These are phyloP conservation scores for Heliconius hermathena DNA, from an alignment of 1,140 invertebrate genomes.

Conservation along the genomic window DNA sequence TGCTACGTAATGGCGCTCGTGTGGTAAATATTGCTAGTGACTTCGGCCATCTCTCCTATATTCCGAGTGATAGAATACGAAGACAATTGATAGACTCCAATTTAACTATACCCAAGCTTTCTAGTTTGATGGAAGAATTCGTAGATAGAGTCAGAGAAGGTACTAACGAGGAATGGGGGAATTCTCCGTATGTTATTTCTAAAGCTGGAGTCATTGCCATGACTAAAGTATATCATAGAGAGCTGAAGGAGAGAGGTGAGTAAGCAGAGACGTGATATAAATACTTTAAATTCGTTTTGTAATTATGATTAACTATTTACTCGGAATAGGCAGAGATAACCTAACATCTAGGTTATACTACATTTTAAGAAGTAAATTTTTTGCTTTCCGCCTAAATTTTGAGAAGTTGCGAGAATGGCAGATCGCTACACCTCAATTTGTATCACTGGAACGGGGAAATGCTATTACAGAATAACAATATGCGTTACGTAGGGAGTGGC, in stretches of 20 bases:
- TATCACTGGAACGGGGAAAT: too few species aligned
- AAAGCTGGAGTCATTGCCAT: conserved; percentile 88
- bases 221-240: conserved; percentile 70
- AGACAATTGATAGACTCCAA: conserved; percentile 79
- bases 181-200: conserved; percentile 85
- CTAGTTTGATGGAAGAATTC: conserved; percentile 85
- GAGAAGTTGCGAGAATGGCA: too few species aligned
- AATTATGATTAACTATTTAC: too few species aligned
- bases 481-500: too few species aligned
- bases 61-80: conserved; percentile 80
- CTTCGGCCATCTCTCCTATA: conserved; percentile 82
- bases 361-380: too few species aligned
- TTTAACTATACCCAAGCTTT: conserved; percentile 83
- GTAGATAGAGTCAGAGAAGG: conserved; percentile 79
- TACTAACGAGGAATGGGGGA: conserved; percentile 81
- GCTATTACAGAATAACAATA: too few species aligned
- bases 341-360: too few species aligned
- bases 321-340: too few species aligned
- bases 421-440: too few species aligned
- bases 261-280: too few species aligned
- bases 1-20: conserved; percentile 85
- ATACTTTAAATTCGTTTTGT: too few species aligned
- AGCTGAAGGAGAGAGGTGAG: not conserved
- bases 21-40: conserved; percentile 90
- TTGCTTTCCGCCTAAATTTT: too few species aligned